These are phyloP conservation scores for Dipodomys merriami DNA, from an alignment of 2,113 vertebrate genomes.

Conservation along the genomic window DNA sequence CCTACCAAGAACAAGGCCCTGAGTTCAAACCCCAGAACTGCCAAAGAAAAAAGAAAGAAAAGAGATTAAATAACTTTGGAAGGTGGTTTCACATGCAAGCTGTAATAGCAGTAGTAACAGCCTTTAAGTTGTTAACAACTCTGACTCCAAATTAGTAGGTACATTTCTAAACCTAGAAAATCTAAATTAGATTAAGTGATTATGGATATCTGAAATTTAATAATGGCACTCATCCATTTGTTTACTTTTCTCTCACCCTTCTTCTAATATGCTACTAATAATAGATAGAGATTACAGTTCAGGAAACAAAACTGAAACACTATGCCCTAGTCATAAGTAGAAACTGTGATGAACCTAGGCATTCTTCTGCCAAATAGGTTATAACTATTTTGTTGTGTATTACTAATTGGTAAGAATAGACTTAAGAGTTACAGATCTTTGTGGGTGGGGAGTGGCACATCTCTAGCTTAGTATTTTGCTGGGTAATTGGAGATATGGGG, in stretches of 20 bases:
- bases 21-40: too few species aligned
- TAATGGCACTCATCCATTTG: neutral
- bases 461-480: too few species aligned
- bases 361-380: neutral
- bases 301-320: neutral
- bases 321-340: neutral
- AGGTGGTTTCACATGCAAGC: neutral
- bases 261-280: neutral
- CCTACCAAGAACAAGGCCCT: too few species aligned
- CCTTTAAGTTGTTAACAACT: neutral
- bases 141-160: constrained; percentile 37
- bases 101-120: neutral
- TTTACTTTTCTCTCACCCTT: constrained; percentile 39
- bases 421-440: too few species aligned
- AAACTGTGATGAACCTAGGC: neutral
- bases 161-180: constrained; percentile 43
- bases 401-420: neutral
- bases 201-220: neutral
- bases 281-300: neutral
- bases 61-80: constrained; percentile 15
- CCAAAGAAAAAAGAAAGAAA: too few species aligned
- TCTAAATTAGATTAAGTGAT: constrained; percentile 4
- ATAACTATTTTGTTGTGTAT: neutral
- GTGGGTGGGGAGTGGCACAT: too few species aligned
- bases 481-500: too few species aligned